phyloP scores from a whole-genome alignment of 2,888 invertebrate genomes.

The Hedya salicella region DNA sequence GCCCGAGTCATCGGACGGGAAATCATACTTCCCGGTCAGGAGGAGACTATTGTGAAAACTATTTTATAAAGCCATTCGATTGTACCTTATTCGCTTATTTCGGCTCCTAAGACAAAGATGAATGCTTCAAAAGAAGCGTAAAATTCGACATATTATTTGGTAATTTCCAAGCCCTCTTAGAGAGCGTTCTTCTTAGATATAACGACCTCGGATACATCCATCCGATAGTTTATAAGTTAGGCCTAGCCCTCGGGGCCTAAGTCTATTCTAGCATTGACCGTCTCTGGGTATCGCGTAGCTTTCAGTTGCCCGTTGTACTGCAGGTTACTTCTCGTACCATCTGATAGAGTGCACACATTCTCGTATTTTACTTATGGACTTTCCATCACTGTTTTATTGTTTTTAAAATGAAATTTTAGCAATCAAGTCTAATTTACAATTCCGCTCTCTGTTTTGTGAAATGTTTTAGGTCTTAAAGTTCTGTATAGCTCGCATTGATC shows the following conservation, averaged over 20 bases:
- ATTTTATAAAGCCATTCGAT: too few relatives aligned
- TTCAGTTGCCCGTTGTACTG: neutral
- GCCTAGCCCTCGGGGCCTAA: slow-evolving; percentile 40
- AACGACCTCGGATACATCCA: slow-evolving; percentile 26
- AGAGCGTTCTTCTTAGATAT: slow-evolving; percentile 31
- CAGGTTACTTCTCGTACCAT: slow-evolving; percentile 11
- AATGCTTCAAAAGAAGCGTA: neutral
- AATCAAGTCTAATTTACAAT: slow-evolving; percentile 54
- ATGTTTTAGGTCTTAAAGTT: slow-evolving; percentile 46
- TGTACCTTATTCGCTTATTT: too few relatives aligned
- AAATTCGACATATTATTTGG: slow-evolving; percentile 13
- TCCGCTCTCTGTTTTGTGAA: slow-evolving; percentile 53
- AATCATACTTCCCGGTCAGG: neutral
- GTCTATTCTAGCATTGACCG: slow-evolving; percentile 30
- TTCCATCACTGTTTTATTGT: slow-evolving; percentile 50
- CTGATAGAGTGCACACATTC: slow-evolving; percentile 43
- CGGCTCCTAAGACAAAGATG: too few relatives aligned
- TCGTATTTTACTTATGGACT: slow-evolving; percentile 51
- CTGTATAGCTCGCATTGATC: slow-evolving; percentile 47
- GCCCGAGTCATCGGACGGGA: neutral
- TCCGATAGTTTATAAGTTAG: slow-evolving; percentile 39
- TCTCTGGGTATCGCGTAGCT: slow-evolving; percentile 18
- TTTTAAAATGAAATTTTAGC: slow-evolving; percentile 54
- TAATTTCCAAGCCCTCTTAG: slow-evolving; percentile 12
- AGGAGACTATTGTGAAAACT: neutral